These are phyloP conservation scores for Cyclophora albipunctata DNA, from an alignment of 2,888 invertebrate genomes.

Conservation along the genomic window DNA sequence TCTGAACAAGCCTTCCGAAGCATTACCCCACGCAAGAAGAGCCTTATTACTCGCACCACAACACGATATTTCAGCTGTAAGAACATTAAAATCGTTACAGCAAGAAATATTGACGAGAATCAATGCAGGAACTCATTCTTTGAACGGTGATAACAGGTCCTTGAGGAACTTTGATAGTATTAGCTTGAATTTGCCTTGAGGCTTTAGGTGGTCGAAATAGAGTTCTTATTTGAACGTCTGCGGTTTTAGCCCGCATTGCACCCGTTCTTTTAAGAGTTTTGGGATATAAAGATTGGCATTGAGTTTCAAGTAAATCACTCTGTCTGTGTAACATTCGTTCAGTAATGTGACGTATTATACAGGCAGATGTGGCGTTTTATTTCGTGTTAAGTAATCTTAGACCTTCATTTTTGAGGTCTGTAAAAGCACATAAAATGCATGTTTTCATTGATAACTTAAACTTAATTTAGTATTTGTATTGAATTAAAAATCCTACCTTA, in stretches of 20 bases:
- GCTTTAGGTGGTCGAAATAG: background rate
- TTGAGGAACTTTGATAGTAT: constrained; percentile 67
- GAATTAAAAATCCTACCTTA: too few relatives aligned
- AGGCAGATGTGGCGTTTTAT: too few relatives aligned
- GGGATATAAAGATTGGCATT: background rate
- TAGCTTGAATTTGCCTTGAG: constrained; percentile 65
- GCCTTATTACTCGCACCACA: constrained; percentile 84
- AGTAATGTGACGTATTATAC: too few relatives aligned
- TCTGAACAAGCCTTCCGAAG: constrained; percentile 82
- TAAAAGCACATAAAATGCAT: too few relatives aligned
- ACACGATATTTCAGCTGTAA: constrained; percentile 81
- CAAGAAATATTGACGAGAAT: constrained; percentile 80
- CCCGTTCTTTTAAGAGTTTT: too few relatives aligned
- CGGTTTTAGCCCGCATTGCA: too few relatives aligned
- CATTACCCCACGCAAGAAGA: constrained; percentile 87
- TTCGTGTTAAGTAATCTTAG: too few relatives aligned
- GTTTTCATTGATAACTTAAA: too few relatives aligned
- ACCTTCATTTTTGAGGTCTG: too few relatives aligned
- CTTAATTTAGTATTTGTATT: too few relatives aligned
- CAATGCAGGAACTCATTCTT: constrained; percentile 60
- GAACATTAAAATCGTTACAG: constrained; percentile 82
- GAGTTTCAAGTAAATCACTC: too few relatives aligned
- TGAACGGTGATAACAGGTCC: constrained; percentile 56
- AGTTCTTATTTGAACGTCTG: background rate
- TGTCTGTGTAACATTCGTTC: too few relatives aligned